These are phyloP conservation scores for Sesia bembeciformis DNA, from an alignment of 2,888 invertebrate genomes.

Conservation along the genomic window DNA sequence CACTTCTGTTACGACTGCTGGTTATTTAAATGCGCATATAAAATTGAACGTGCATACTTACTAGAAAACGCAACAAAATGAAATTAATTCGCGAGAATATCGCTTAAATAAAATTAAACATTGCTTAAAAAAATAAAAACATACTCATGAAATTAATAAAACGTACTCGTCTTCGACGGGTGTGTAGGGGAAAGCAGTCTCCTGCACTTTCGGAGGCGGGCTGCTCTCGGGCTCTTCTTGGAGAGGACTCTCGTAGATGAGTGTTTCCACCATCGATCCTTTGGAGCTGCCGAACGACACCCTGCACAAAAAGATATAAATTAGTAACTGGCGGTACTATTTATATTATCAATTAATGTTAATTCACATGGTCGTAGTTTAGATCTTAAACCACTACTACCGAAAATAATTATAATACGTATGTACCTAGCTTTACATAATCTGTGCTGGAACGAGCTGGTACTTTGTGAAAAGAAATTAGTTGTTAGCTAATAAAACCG, in stretches of 20 bases:
- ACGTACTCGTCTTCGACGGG: constrained; percentile 76
- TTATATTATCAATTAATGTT: too few species aligned
- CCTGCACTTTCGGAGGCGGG: constrained; percentile 69
- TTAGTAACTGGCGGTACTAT: too few species aligned
- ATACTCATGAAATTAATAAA: constrained; percentile 53
- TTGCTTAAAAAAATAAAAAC: constrained; percentile 21
- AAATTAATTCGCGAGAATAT: neutral
- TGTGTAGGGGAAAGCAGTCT: constrained; percentile 62
- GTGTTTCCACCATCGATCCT: constrained; percentile 95
- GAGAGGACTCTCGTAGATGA: constrained; percentile 90
- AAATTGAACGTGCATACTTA: too few species aligned
- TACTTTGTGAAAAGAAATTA: too few species aligned
- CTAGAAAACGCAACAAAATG: neutral
- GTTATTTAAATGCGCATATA: too few species aligned
- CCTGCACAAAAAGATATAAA: constrained; percentile 65
- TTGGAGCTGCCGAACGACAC: constrained; percentile 95
- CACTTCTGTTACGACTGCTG: too few species aligned
- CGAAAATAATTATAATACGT: too few species aligned
- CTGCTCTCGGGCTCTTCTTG: constrained; percentile 86
- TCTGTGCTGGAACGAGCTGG: too few species aligned
- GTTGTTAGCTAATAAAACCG: too few species aligned
- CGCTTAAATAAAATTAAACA: neutral
- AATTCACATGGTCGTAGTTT: too few species aligned
- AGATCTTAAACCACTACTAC: too few species aligned
- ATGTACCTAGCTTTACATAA: too few species aligned